Evolutionary conservation across 1,140 invertebrate species (phyloP).

Genomic region (Drosophila melanica): DNA sequence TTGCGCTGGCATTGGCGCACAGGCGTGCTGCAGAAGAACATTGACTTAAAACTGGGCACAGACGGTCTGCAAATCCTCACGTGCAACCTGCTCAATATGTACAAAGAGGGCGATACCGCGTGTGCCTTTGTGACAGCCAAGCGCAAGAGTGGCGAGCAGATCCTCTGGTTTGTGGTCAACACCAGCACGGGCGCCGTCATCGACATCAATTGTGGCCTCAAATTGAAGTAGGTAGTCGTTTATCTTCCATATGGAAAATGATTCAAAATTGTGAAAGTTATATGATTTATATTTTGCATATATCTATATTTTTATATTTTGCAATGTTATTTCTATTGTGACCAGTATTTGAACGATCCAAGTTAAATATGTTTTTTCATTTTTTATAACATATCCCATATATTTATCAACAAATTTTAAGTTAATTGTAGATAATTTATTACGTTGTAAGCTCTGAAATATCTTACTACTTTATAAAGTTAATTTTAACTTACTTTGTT

Average conservation of each 20-base stretch:
- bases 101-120: conserved; percentile 59
- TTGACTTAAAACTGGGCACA: conserved; percentile 40
- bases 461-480: too few relatives aligned
- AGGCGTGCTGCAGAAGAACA: conserved; percentile 83
- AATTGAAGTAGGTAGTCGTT: conserved; percentile 51
- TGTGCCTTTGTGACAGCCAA: conserved; percentile 61
- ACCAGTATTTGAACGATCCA: too few relatives aligned
- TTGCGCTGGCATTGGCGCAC: conserved; percentile 86
- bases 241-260: neutral
- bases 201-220: conserved; percentile 38
- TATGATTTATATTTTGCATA: too few relatives aligned
- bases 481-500: neutral
- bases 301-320: too few relatives aligned
- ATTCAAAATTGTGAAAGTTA: too few relatives aligned
- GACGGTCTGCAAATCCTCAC: conserved; percentile 30
- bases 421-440: too few relatives aligned
- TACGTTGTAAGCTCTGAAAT: too few relatives aligned
- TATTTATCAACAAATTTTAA: too few relatives aligned
- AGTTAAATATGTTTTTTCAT: too few relatives aligned
- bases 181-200: conserved; percentile 45
- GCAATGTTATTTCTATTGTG: too few relatives aligned
- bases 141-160: conserved; percentile 15
- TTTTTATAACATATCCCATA: too few relatives aligned
- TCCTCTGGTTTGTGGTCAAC: conserved; percentile 60
- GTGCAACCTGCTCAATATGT: conserved; percentile 68